These are phyloP conservation scores for Watsonalla cultraria DNA, from an alignment of 2,888 invertebrate genomes.

Conservation along the genomic window DNA sequence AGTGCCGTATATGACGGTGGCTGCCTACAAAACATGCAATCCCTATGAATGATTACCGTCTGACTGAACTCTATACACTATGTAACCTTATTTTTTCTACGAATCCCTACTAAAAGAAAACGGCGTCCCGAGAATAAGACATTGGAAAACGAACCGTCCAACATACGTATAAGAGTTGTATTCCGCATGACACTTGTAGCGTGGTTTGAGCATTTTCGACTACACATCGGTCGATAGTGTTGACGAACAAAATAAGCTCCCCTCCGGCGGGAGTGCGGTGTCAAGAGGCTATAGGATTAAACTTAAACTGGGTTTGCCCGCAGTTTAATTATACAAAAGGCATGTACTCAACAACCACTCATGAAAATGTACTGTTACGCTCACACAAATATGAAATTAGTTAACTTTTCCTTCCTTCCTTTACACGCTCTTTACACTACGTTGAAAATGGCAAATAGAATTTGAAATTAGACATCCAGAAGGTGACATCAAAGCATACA, in stretches of 20 bases:
- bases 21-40: constrained; percentile 65
- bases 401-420: constrained; percentile 43
- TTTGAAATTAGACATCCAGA: constrained; percentile 56
- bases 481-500: constrained; percentile 42
- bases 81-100: constrained; percentile 51
- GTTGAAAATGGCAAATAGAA: constrained; percentile 56
- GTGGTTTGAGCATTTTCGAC: constrained; percentile 57
- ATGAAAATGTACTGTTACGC: constrained; percentile 55
- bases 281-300: constrained; percentile 79
- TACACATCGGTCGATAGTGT: constrained; percentile 72
- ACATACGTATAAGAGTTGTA: constrained; percentile 46
- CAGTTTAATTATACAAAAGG: constrained; percentile 77
- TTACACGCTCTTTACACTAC: constrained; percentile 43
- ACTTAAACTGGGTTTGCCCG: constrained; percentile 75
- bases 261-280: constrained; percentile 66
- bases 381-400: constrained; percentile 63
- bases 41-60: constrained; percentile 61
- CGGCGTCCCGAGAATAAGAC: constrained; percentile 28
- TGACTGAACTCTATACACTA: constrained; percentile 56
- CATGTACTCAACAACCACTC: constrained; percentile 57
- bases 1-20: constrained; percentile 49
- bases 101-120: constrained; percentile 45
- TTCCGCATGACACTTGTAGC: constrained; percentile 54
- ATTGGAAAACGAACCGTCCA: constrained; percentile 52
- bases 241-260: constrained; percentile 77